Evolutionary conservation across 2,888 invertebrate genomes (phyloP).

Genomic region (Idaea biselata): DNA sequence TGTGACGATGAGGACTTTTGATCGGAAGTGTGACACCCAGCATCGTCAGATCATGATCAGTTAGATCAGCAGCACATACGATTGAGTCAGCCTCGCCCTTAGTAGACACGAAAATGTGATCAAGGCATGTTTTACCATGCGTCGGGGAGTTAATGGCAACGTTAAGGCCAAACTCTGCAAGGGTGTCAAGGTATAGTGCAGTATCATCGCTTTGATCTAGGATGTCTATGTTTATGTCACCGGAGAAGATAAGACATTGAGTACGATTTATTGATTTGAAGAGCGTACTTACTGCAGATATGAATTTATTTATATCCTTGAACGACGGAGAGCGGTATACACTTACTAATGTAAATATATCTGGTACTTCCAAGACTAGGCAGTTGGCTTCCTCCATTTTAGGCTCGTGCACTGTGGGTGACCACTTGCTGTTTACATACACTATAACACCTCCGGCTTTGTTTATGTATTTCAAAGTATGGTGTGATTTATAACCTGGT

Average conservation of each 20-base stretch:
- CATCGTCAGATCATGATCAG: background rate
- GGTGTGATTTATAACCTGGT: background rate
- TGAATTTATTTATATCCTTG: background rate
- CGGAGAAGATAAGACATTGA: background rate
- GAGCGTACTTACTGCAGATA: background rate
- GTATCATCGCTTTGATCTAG: background rate
- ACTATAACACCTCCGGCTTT: background rate
- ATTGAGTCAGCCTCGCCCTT: background rate
- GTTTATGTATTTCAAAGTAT: background rate
- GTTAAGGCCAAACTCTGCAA: background rate
- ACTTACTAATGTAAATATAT: background rate
- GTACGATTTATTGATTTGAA: too few relatives aligned
- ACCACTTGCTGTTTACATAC: background rate
- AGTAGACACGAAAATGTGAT: background rate
- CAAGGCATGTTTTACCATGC: background rate
- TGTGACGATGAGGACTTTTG: background rate
- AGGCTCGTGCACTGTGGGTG: background rate
- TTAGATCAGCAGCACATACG: background rate
- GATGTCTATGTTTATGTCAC: background rate
- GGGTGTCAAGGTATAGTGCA: background rate
- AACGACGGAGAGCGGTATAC: background rate
- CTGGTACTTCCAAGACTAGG: background rate
- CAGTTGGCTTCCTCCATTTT: background rate
- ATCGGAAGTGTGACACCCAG: background rate
- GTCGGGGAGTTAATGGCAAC: background rate